A percentile compares a stretch with the other conserved stretches of the same genome.
Conservation (phyloP, 2,797 vertebrate species). For the Gephyroberyx darwinii region DNA sequence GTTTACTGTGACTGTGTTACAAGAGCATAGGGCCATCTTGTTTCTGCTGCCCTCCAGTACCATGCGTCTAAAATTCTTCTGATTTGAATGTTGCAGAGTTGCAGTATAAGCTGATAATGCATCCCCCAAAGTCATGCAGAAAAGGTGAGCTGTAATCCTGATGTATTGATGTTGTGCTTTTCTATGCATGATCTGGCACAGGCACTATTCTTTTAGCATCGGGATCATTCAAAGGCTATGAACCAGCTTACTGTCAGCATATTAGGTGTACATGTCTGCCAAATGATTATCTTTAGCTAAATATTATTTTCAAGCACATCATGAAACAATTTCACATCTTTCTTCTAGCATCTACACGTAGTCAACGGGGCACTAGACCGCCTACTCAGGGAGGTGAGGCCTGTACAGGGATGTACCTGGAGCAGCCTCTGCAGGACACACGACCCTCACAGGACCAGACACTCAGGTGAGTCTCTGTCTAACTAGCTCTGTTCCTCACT, state of each 20-base stretch:
- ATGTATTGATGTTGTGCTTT: not conserved
- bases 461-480: conserved; percentile 55
- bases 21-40: conserved; percentile 7
- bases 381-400: conserved; percentile 62
- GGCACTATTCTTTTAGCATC: not conserved
- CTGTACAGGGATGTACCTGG: conserved; percentile 53
- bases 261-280: not conserved
- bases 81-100: conserved; percentile 81
- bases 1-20: conserved; percentile 25
- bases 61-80: conserved; percentile 31
- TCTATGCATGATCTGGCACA: not conserved
- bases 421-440: conserved; percentile 66
- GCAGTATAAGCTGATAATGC: conserved; percentile 87
- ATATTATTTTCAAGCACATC: not conserved
- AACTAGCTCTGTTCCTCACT: not conserved
- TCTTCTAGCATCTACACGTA: conserved; percentile 44
- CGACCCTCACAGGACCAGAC: conserved; percentile 48
- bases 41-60: not conserved
- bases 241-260: not conserved
- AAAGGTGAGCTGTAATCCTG: conserved; percentile 74
- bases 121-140: conserved; percentile 65
- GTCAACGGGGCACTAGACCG: conserved; percentile 41
- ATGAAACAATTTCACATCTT: not conserved
- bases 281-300: not conserved
- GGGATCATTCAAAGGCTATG: not conserved